Base-by-base conservation (phyloP, 2,888 invertebrate genomes). In the Campoletis raptor region DNA sequence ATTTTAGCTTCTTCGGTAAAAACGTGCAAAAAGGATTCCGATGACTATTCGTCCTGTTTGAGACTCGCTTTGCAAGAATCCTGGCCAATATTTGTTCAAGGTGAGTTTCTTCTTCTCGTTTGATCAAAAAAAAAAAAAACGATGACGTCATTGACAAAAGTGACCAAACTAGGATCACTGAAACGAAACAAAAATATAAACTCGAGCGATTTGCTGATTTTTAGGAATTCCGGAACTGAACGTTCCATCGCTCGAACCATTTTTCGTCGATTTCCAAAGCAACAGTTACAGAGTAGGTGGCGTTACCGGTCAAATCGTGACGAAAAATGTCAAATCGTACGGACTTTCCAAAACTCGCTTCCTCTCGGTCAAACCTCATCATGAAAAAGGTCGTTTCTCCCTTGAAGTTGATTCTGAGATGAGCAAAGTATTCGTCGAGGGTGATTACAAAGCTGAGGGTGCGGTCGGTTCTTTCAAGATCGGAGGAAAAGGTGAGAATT, bases 391-490 rank as follows among this genome's bases (percentile, higher is more conserved):
- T 82, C 94, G 94, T 52, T 95, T 96, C 83, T 95, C 95, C 54
- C 90, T 97, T 87, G 96, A 96, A 92, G 90, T 96, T 9, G 96
- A 96, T 85, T 91, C 96, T 85, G 95, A 95, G 57, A 93, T 96
- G 42, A 96, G 96, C 0, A 94, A 94, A 88, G 91, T 96, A 12
- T 92, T 94, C 61, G 93, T 96, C 3, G 96, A 95, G 73, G 96
- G 97, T 5, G 93, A 95, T 42, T 97, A 96, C 92, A 95, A 95
- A 89, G 96, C 96, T 0, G 95, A 96, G 85, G 96, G 97, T 18
- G 94, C 95, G 54, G 94, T 97, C 81, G 96, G 96, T 87, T 94
- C 95, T 12, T 94, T 97, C 87, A 95, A 95, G 89, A 92, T 97
- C 85, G 95, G 95, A 83, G 96, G 97, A 42, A 95, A 96, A 95